Conservation (phyloP, 2,113 vertebrate species). For the Uria aalge region DNA sequence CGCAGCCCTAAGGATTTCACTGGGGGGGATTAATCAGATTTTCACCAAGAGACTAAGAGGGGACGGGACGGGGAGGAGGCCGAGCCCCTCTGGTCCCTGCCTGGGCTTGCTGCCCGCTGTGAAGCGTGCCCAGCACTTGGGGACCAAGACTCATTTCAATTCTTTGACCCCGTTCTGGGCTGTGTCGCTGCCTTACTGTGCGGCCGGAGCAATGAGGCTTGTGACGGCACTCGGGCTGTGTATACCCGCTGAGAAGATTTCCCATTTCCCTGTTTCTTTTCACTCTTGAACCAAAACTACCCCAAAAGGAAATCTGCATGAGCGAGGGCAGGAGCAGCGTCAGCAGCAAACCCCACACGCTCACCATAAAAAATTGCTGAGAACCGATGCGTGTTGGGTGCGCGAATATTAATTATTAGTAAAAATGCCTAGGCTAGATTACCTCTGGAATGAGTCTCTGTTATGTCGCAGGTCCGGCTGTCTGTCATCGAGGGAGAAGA, state of each 20-base stretch:
- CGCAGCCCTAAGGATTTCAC: background rate
- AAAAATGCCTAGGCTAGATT: fast-evolving
- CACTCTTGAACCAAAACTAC: background rate
- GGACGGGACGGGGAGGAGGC: background rate
- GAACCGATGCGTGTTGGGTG: no score
- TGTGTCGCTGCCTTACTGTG: background rate
- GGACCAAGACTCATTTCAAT: background rate
- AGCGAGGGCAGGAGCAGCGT: no score
- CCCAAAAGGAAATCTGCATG: background rate
- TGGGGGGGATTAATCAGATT: background rate
- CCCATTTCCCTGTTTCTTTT: background rate
- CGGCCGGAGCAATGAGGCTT: background rate
- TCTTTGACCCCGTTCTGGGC: background rate
- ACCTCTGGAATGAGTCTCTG: fast-evolving
- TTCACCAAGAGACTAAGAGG: background rate
- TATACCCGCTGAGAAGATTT: background rate
- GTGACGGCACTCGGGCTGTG: fast-evolving
- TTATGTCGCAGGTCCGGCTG: background rate
- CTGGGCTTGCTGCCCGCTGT: background rate
- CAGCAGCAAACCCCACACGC: background rate
- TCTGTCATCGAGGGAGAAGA: no score
- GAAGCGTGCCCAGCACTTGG: background rate
- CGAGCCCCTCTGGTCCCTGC: background rate
- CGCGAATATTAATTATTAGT: no score
- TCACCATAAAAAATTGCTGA: background rate